A percentile compares a stretch with the other conserved stretches of the same genome.
Evolutionary conservation across 2,797 vertebrate species (phyloP).

Genomic region (Pipistrellus kuhlii): DNA sequence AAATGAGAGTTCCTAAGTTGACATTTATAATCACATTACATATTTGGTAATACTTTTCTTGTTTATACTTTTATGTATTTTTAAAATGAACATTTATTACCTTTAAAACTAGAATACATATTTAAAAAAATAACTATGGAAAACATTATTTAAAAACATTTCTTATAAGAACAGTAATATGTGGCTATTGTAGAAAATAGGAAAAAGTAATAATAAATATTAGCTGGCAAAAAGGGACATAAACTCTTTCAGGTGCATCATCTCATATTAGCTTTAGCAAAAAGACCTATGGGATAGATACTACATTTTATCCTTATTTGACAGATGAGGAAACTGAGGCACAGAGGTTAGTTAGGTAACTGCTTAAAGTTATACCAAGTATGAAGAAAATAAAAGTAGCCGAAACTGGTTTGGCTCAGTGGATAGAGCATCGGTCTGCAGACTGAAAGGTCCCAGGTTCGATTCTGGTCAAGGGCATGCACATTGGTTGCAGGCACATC

Average conservation of each 20-base stretch:
- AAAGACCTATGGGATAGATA: not conserved
- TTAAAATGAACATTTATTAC: not conserved
- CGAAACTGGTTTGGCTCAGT: too few relatives aligned
- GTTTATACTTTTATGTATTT: slow-evolving; percentile 27
- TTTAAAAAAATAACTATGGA: not conserved
- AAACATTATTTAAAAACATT: not conserved
- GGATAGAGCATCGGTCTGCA: too few relatives aligned
- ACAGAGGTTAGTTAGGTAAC: slow-evolving; percentile 12
- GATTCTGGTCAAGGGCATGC: too few relatives aligned
- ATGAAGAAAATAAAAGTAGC: slow-evolving; percentile 44
- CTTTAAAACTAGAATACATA: slow-evolving; percentile 27
- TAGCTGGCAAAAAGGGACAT: not conserved
- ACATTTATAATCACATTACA: slow-evolving; percentile 44
- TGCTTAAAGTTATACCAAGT: not conserved
- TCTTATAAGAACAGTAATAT: slow-evolving; percentile 5
- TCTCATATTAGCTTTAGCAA: not conserved
- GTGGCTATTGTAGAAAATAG: not conserved
- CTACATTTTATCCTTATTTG: not conserved
- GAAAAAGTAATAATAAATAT: slow-evolving; percentile 16
- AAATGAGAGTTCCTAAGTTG: slow-evolving; percentile 16
- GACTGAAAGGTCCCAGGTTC: too few relatives aligned
- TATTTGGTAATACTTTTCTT: slow-evolving; percentile 17
- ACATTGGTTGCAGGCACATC: too few relatives aligned
- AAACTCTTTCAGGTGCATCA: not conserved
- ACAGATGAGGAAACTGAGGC: not conserved